phyloP scores from a whole-genome alignment of 2,888 invertebrate species.

The Epirrhoe tristata region DNA sequence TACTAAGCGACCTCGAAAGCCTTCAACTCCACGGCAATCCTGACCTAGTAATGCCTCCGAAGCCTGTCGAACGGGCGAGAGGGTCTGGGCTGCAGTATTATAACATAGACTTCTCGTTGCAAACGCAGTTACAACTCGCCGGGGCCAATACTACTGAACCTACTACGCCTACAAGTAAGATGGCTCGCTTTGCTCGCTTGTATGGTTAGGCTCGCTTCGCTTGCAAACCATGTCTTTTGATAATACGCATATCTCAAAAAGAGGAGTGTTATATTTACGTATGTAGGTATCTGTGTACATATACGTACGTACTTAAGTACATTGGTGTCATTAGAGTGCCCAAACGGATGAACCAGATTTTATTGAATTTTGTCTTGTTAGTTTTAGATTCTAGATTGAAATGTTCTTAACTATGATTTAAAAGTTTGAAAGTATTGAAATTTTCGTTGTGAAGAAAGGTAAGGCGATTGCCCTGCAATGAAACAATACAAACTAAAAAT shows the following conservation, averaged over 20 bases:
- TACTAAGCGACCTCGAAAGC: conserved; percentile 94
- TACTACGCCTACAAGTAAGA: conserved; percentile 88
- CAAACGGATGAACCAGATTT: too few species aligned
- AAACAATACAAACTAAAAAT: too few species aligned
- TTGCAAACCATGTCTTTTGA: background rate
- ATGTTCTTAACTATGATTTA: too few species aligned
- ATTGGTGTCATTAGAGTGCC: too few species aligned
- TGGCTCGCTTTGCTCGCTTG: conserved; percentile 1
- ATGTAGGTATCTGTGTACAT: too few species aligned
- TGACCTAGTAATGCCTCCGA: conserved; percentile 97
- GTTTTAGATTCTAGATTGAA: too few species aligned
- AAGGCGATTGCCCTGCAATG: too few species aligned
- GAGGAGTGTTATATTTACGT: too few species aligned
- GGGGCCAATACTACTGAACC: conserved; percentile 94
- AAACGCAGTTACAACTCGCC: conserved; percentile 96
- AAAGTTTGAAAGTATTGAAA: too few species aligned
- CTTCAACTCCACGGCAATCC: conserved; percentile 97
- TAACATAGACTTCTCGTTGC: conserved; percentile 99
- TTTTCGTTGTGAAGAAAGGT: too few species aligned
- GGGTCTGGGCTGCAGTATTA: conserved; percentile 96
- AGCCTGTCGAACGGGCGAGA: conserved; percentile 92
- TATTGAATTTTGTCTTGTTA: too few species aligned
- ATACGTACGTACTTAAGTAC: too few species aligned
- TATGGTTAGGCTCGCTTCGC: background rate
- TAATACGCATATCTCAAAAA: background rate